A percentile compares a stretch with the other conserved stretches of the same genome.
Conservation (phyloP, 1,140 invertebrate genomes). For the Harpegnathos saltator region DNA sequence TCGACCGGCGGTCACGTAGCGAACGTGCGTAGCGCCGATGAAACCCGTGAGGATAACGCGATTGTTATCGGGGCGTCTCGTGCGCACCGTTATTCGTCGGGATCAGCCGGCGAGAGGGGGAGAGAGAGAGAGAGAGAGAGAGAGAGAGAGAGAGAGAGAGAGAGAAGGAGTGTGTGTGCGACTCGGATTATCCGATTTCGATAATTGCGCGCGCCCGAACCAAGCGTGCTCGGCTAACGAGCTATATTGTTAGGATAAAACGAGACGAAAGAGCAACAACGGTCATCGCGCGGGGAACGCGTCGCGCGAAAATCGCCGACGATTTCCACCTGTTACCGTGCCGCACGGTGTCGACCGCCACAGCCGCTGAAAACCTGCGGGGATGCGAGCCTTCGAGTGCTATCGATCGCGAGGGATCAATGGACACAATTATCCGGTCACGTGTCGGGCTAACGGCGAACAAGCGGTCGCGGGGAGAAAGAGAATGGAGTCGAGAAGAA, state of each 20-base stretch:
- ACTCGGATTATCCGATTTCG: constrained; percentile 22
- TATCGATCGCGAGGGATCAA: constrained; percentile 71
- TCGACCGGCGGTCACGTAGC: constrained; percentile 66
- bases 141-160: too few relatives aligned
- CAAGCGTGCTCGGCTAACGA: not conserved
- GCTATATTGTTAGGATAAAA: too few relatives aligned
- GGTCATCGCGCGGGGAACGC: too few relatives aligned
- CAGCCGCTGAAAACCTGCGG: constrained; percentile 54
- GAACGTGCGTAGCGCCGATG: constrained; percentile 23
- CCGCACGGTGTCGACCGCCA: not conserved
- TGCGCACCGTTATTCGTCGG: constrained; percentile 46
- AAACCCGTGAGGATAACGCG: constrained; percentile 20
- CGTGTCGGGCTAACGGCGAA: constrained; percentile 71
- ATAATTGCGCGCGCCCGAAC: not conserved
- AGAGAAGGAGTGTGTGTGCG: too few relatives aligned
- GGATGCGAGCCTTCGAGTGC: constrained; percentile 41
- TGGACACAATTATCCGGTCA: constrained; percentile 79
- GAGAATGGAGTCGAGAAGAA: constrained; percentile 24
- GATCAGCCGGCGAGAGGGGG: constrained; percentile 20
- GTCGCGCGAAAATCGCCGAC: constrained; percentile 3
- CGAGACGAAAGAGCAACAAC: too few relatives aligned
- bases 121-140: too few relatives aligned
- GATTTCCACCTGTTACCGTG: constrained; percentile 50
- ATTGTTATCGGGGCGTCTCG: constrained; percentile 44
- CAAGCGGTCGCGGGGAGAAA: constrained; percentile 44